Base-by-base conservation (phyloP, 2,113 vertebrate genomes). In the Oreochromis aureus region DNA sequence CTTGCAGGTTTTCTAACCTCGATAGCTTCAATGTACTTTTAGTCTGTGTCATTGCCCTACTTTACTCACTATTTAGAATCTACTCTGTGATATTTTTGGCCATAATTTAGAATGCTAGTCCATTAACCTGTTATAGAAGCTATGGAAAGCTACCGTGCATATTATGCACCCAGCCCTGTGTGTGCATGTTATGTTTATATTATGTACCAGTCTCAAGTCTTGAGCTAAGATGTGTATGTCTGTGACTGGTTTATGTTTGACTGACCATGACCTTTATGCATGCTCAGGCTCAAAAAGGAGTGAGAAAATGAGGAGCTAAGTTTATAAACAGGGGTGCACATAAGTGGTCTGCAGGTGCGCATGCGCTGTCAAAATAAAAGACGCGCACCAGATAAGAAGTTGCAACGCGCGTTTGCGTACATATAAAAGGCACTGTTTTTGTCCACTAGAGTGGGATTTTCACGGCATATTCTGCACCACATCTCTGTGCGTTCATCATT, bases 111-210 rank as follows among this genome's bases (percentile, higher is more conserved):
- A 55, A 34, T 34, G 36, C 48, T 12, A 22, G 11, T 58, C 41
- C 22, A 46, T 30, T 27, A 48, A 51, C 44, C 10, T 76, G 24
- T 76, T 19, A 24, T 44, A 0, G 3, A 15, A 44, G 7, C 39
- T 1, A 18, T 18, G 22, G 41, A 48, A 48, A 46, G 2, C 46
- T 73, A 46, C 4, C 0, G 44, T 5, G 10, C 24, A 51, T 30
- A 18, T 44, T 51, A 48, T 76, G 41, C 41, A 76, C n/a, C 41
- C 22, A 48, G 4, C 16, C 41, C 2, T 76, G 1, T 46, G 36
- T 71, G 22, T 10, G 15, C 41, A 30, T 32, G 71, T 19, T 51
- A 76, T 73, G 9, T 27, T 73, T 46, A 44, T 71, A 71, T 24
- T 44, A 71, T 76, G 4, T 76, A 5, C 15, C 16, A 76, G 15